Percentiles rank a stretch among this genome's conserved stretches.
These are phyloP conservation scores for Anoplophora glabripennis DNA, from an alignment of 1,140 invertebrate genomes.

Conservation along the genomic window DNA sequence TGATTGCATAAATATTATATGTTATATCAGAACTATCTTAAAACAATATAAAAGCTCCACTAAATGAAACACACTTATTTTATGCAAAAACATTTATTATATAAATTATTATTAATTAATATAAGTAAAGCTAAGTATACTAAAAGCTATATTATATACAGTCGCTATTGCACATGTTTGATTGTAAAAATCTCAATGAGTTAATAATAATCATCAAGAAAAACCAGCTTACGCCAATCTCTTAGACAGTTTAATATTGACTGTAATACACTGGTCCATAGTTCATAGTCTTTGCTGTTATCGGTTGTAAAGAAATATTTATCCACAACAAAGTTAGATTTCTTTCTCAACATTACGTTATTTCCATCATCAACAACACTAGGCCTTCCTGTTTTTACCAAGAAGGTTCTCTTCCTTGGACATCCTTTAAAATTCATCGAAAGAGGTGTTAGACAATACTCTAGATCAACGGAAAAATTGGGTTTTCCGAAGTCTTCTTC, in stretches of 20 bases:
- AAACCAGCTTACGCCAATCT: neutral
- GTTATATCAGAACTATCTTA: too few relatives aligned
- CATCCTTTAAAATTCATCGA: slow-evolving; percentile 11
- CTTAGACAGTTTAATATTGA: neutral
- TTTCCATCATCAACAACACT: neutral
- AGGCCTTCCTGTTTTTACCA: slow-evolving; percentile 15
- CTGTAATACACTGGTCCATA: neutral
- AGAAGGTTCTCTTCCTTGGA: slow-evolving; percentile 14
- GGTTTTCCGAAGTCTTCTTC: slow-evolving; percentile 17
- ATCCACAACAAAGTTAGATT: neutral
- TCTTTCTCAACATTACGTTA: neutral
- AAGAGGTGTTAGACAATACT: slow-evolving; percentile 17
- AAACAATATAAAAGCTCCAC: too few relatives aligned
- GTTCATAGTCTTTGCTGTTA: neutral
- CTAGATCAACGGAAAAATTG: slow-evolving; percentile 12
- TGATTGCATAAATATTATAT: too few relatives aligned
- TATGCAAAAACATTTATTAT: too few relatives aligned
- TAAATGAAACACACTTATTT: too few relatives aligned
- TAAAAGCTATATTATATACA: too few relatives aligned
- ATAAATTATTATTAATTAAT: too few relatives aligned
- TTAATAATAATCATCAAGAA: neutral
- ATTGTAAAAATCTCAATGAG: too few relatives aligned
- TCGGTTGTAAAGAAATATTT: neutral
- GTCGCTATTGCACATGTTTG: too few relatives aligned
- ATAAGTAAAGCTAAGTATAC: too few relatives aligned